Percentiles rank a stretch among this genome's conserved stretches.
phyloP scores from a whole-genome alignment of 2,113 vertebrate genomes.

The Pimephales promelas region DNA sequence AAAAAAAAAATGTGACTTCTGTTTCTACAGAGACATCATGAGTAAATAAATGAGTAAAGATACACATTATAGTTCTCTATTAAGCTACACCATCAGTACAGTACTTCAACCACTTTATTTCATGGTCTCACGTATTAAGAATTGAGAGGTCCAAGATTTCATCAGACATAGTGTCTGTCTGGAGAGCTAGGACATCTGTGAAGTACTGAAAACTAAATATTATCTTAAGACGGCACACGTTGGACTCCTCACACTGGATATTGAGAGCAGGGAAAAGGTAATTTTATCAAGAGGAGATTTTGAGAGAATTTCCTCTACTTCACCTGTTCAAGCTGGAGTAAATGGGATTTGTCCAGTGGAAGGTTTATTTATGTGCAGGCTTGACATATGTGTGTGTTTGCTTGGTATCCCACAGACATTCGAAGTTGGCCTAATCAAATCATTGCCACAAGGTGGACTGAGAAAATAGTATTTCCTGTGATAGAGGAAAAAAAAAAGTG shows the following conservation, averaged over 20 bases:
- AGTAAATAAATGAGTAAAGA: not conserved
- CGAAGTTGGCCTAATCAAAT: conserved; percentile 12
- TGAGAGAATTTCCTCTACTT: not conserved
- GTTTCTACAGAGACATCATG: not conserved
- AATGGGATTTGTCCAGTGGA: conserved; percentile 11
- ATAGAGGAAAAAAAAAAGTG: not conserved
- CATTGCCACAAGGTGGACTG: not conserved
- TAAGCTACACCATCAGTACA: not conserved
- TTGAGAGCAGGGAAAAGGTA: not conserved
- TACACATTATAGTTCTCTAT: not conserved
- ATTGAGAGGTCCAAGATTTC: not conserved
- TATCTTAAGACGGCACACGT: not conserved
- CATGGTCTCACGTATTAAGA: conserved; percentile 7
- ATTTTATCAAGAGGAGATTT: not conserved
- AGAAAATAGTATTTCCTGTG: conserved; percentile 1
- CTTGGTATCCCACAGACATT: conserved; percentile 1
- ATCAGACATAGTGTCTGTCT: not conserved
- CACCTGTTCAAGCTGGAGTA: not conserved
- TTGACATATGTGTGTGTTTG: conserved; percentile 12
- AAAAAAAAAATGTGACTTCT: not conserved
- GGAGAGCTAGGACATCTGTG: not conserved
- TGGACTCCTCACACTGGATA: not conserved
- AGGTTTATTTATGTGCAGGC: conserved; percentile 15
- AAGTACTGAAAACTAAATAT: conserved; percentile 12
- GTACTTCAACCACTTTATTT: conserved; percentile 7